These are phyloP conservation scores for Pseudococcus jackbeardsleyi DNA, from an alignment of 2,888 invertebrate species.

Conservation along the genomic window DNA sequence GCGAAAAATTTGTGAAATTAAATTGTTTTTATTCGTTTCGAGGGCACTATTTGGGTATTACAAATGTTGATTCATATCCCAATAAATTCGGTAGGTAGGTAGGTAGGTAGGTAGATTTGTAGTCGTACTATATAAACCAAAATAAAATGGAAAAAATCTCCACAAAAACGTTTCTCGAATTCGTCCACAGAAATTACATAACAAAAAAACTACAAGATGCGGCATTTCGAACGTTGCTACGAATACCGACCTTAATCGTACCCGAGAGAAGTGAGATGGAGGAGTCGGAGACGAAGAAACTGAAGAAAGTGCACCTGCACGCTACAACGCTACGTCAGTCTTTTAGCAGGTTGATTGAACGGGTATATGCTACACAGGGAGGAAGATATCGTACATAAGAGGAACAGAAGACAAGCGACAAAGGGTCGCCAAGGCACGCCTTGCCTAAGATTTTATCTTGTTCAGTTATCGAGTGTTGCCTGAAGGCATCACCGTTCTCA, in stretches of 20 bases:
- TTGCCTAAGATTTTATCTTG: not conserved
- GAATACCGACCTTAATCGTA: not conserved
- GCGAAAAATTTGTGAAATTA: no score
- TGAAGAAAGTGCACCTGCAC: constrained; percentile 60
- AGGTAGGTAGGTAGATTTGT: no score
- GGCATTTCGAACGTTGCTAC: not conserved
- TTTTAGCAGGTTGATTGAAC: constrained; percentile 34
- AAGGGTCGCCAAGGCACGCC: constrained; percentile 59
- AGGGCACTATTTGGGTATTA: no score
- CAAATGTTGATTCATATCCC: no score
- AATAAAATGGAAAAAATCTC: no score
- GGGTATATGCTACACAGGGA: constrained; percentile 1
- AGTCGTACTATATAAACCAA: no score
- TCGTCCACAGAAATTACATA: not conserved
- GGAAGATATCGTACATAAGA: not conserved
- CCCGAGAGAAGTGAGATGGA: not conserved
- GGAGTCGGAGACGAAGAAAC: no score
- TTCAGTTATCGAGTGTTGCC: constrained; percentile 49
- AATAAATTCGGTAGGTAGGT: no score
- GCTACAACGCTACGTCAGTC: not conserved
- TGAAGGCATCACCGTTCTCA: constrained; percentile 41
- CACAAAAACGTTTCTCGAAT: no score
- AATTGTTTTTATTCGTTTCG: no score
- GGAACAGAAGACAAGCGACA: constrained; percentile 51
- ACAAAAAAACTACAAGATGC: not conserved